phyloP scores from a whole-genome alignment of 2,888 invertebrate species.

The Drosophila stalkeri region DNA sequence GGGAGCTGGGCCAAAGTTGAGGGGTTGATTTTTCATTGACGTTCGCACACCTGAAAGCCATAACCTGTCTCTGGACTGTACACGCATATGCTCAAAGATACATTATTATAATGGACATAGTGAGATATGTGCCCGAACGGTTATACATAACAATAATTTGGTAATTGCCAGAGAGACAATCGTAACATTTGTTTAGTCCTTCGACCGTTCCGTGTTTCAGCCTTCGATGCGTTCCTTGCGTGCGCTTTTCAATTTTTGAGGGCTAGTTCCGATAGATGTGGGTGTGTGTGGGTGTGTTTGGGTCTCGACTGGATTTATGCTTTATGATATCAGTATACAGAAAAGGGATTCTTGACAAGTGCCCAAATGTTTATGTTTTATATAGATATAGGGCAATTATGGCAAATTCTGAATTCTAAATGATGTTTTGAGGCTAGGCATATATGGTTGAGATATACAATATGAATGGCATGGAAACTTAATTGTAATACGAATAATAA shows the following conservation, averaged over 20 bases:
- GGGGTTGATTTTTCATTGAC: constrained; percentile 49
- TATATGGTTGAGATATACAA: constrained; percentile 12
- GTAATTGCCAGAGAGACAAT: constrained; percentile 78
- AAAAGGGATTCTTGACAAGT: constrained; percentile 57
- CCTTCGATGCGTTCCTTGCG: constrained; percentile 61
- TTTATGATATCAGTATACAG: constrained; percentile 33
- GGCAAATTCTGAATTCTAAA: constrained; percentile 48
- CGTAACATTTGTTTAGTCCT: constrained; percentile 67
- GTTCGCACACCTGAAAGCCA: constrained; percentile 73
- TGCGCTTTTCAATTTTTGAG: constrained; percentile 73
- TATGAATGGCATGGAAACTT: not conserved
- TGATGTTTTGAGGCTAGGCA: constrained; percentile 59
- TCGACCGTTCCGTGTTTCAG: constrained; percentile 1
- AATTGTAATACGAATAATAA: not conserved
- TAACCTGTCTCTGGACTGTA: constrained; percentile 69
- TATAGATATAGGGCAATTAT: constrained; percentile 64
- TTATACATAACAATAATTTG: constrained; percentile 79
- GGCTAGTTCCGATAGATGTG: constrained; percentile 24
- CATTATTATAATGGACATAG: constrained; percentile 69
- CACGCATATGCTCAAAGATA: constrained; percentile 69
- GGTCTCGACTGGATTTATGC: constrained; percentile 22
- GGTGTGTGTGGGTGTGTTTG: constrained; percentile 29
- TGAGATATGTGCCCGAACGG: constrained; percentile 60
- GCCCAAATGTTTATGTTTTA: constrained; percentile 54
- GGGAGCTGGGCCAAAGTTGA: constrained; percentile 7